Conservation (phyloP, 2,888 invertebrate species). For the Liopterus haemorrhoidalis region DNA sequence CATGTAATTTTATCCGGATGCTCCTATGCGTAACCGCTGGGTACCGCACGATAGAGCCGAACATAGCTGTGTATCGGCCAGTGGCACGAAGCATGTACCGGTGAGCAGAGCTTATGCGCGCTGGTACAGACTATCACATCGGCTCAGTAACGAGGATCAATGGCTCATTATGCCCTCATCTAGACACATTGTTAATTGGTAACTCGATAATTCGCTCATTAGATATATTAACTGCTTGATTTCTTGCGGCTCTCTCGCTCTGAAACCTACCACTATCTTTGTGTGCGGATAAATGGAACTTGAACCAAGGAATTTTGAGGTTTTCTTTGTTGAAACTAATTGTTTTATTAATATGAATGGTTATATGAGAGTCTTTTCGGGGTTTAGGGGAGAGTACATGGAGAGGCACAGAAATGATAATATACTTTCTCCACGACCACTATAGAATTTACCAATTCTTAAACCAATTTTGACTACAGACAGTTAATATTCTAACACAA, state of each 20-base stretch:
- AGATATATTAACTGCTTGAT: slow-evolving; percentile 26
- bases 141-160: slow-evolving; percentile 45
- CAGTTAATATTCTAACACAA: no score
- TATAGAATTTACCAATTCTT: no score
- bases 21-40: slow-evolving; percentile 4
- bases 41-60: background rate
- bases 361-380: background rate
- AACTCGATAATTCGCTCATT: slow-evolving; percentile 44
- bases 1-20: slow-evolving; percentile 14
- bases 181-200: slow-evolving; percentile 45
- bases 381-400: no score
- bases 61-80: no score
- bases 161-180: slow-evolving; percentile 44
- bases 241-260: background rate
- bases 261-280: no score
- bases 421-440: no score
- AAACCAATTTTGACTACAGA: no score
- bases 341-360: slow-evolving; percentile 1
- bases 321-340: background rate
- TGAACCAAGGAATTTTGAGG: background rate
- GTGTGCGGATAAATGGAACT: no score
- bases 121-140: no score
- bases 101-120: no score
- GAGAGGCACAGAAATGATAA: no score
- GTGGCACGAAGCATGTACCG: no score